These are phyloP conservation scores for Cryptocephalus primarius DNA, from an alignment of 2,888 invertebrate genomes.

Conservation along the genomic window DNA sequence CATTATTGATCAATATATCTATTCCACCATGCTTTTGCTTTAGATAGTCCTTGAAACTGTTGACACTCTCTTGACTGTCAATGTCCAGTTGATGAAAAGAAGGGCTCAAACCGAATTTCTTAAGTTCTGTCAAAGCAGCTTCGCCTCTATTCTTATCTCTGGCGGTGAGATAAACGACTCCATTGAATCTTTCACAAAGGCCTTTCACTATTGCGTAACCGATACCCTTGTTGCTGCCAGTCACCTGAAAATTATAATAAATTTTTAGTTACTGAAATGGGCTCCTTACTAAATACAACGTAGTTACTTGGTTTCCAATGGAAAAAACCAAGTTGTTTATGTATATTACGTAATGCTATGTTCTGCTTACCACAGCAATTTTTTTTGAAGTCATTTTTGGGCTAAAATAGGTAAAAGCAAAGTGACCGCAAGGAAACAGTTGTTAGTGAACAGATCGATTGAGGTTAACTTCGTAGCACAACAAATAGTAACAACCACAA, in stretches of 20 bases:
- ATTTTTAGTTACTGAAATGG: too few species aligned
- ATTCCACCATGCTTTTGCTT: constrained; percentile 51
- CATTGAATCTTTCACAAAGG: constrained; percentile 53
- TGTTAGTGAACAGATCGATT: too few species aligned
- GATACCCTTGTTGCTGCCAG: constrained; percentile 61
- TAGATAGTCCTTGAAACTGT: constrained; percentile 47
- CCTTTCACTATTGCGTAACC: constrained; percentile 57
- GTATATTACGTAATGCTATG: too few species aligned
- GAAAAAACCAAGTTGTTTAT: too few species aligned
- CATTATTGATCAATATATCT: constrained; percentile 66
- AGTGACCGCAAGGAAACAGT: too few species aligned
- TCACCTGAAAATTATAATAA: constrained; percentile 38
- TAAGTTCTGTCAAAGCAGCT: constrained; percentile 47
- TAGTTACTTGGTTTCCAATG: too few species aligned
- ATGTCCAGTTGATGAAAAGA: constrained; percentile 61
- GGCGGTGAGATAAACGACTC: constrained; percentile 59
- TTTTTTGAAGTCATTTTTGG: too few species aligned
- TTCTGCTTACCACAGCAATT: too few species aligned
- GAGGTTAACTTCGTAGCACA: too few species aligned
- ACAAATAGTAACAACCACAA: too few species aligned
- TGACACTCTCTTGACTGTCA: constrained; percentile 46
- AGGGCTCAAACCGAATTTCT: constrained; percentile 43
- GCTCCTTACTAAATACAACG: too few species aligned
- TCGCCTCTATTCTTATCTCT: constrained; percentile 46
- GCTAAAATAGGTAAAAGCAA: too few species aligned